Conservation (phyloP, 2,113 vertebrate species). For the Morone saxatilis region DNA sequence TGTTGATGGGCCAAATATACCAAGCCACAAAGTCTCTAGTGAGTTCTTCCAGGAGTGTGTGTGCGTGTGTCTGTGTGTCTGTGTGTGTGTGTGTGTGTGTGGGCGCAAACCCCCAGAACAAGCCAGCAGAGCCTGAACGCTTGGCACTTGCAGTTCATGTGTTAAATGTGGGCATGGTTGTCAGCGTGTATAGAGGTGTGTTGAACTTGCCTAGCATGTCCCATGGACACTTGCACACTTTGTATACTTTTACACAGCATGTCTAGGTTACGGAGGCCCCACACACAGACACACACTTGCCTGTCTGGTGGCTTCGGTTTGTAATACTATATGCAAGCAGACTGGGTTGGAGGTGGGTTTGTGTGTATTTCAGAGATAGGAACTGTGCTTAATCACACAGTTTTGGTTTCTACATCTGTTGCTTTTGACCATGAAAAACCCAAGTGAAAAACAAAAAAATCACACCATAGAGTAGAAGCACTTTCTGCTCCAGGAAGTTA, state of each 20-base stretch:
- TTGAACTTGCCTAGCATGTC: slow-evolving; percentile 80
- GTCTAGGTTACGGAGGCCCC: slow-evolving; percentile 52
- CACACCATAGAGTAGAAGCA: too few relatives aligned
- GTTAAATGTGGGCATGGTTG: slow-evolving; percentile 82
- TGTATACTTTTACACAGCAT: slow-evolving; percentile 77
- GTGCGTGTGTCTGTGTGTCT: slow-evolving; percentile 32
- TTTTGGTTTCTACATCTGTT: neutral
- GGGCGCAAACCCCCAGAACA: slow-evolving; percentile 60
- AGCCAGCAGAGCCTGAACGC: slow-evolving; percentile 77
- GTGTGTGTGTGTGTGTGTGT: slow-evolving; percentile 23
- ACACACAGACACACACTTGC: slow-evolving; percentile 36
- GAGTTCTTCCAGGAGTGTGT: slow-evolving; percentile 51
- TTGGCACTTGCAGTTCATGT: slow-evolving; percentile 80
- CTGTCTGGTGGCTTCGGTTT: slow-evolving; percentile 32
- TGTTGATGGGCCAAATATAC: slow-evolving; percentile 80
- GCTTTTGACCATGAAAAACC: neutral
- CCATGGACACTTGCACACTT: slow-evolving; percentile 77
- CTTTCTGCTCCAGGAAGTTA: neutral
- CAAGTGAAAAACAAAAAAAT: neutral
- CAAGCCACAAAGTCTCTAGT: slow-evolving; percentile 69
- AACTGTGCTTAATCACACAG: neutral
- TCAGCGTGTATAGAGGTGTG: slow-evolving; percentile 79
- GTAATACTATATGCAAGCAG: neutral
- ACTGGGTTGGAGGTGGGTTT: neutral
- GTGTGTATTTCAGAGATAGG: neutral